Base-by-base conservation (phyloP, 2,113 vertebrate genomes). In the Leiothrix lutea region DNA sequence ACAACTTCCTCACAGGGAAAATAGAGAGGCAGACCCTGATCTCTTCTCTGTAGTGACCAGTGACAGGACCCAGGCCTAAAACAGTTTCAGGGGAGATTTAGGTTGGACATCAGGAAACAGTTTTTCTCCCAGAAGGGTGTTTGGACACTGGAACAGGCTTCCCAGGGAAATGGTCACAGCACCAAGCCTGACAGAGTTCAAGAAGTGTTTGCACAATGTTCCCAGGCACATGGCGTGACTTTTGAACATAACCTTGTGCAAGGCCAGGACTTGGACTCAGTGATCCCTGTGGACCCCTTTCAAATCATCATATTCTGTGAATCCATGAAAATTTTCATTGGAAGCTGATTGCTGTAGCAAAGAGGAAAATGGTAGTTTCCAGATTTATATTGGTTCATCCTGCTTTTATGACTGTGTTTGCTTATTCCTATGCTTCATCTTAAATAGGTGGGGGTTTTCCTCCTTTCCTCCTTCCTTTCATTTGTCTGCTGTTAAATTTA, bases 191-290 rank as follows among this genome's bases (percentile, higher is more conserved):
- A 25, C 16, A 50, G 35, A 66, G 5, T 7, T 75, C 35, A 25
- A 66, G 51, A 26, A 42, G 11, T 17, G 22, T 42, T 75, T 58
- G 13, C 3, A 50, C 29, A 42, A 21, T 11, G 8, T 5, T 65
- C 24, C 21, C 29, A 24, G 50, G 42, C 10, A 35, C 31, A 42
- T 5, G 16, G 8, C 42, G 20, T 25, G 36, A 31, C 13, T 67
- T 66, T 29, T 50, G 36, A 50, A 24, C 11, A 3, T 31, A 36
- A 17, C 50, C 16, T 21, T 67, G 44, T 22, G 25, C 29, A 17
- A 16, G 6, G 35, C 9, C 6, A 35, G 20, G 70, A 42, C 16
- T 66, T 74, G 1, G 2, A 21, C 44, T 50, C 1, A 0, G 66
- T 50, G 29, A 8, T 25, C 31, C 6, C 16, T 48, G 25, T 35